Evolutionary conservation across 2,113 vertebrate genomes (phyloP).

Genomic region (Condylura cristata): DNA sequence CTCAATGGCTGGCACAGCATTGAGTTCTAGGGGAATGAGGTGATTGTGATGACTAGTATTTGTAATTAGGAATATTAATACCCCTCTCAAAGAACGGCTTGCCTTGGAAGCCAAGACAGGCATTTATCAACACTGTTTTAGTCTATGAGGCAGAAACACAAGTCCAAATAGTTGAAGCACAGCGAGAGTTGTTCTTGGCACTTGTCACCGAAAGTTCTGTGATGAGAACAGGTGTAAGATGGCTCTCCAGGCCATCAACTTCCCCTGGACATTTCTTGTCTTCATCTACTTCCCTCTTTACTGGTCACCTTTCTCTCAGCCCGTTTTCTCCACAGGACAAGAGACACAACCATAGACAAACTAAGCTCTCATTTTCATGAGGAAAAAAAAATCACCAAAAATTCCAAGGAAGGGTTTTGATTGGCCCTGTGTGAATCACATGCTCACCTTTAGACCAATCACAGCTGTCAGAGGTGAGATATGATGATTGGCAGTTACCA

Average conservation of each 20-base stretch:
- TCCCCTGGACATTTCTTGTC: not conserved
- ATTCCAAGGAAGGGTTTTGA: slow-evolving; percentile 40
- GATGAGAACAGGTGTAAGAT: not conserved
- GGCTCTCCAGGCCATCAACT: not conserved
- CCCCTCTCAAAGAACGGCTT: not conserved
- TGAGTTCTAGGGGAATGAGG: not conserved
- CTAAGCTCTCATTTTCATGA: not conserved
- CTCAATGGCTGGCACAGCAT: not conserved
- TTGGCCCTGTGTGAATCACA: not conserved
- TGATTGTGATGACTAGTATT: not conserved
- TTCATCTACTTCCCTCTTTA: not conserved
- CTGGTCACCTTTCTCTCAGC: not conserved
- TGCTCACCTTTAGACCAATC: not conserved
- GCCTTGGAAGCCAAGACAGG: not conserved
- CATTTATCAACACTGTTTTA: not conserved
- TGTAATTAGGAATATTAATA: not conserved
- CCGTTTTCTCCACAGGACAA: not conserved
- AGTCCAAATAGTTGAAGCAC: not conserved
- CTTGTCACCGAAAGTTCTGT: not conserved
- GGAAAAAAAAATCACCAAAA: not conserved
- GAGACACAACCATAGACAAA: no score
- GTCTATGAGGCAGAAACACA: not conserved
- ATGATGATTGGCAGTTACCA: not conserved
- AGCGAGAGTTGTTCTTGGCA: not conserved
- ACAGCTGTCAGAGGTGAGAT: not conserved